Base-by-base conservation (phyloP, 2,797 vertebrate species). In the Danio tinwini region DNA sequence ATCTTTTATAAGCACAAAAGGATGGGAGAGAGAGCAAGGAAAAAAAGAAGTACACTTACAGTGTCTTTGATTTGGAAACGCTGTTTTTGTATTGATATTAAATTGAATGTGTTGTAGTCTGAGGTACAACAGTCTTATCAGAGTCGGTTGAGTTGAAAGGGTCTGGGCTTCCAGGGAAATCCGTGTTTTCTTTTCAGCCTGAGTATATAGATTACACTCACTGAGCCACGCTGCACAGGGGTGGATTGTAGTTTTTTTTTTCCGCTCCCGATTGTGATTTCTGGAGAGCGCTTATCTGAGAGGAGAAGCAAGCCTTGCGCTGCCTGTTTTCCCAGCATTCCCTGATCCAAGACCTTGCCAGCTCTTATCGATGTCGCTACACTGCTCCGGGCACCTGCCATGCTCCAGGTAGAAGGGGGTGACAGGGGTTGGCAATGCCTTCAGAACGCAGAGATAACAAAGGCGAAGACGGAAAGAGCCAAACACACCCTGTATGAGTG, bases 211-310 rank as follows among this genome's bases (percentile, higher is more conserved):
- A 88, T 87, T 88, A 81, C 86, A 84, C 79, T 81, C 80, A 76
- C 77, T 67, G 72, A 78, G 72, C 67, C 75, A 69, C 67, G 69
- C 78, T 79, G 70, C 67, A 82, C 49, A 59, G 74, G 74, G 74
- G 80, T 81, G 81, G 72, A 80, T 83, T 86, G 85, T 81, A 86
- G 49, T 29, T 85, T 88, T 86, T 84, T 65, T 80, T 81, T 58
- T 44, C 21, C 16, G 37, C 72, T 73, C 82, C 78, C 81, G 85
- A 85, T 85, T 87, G 88, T 86, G 85, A 87, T 88, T 88, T 88
- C 81, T 76, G 80, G 76, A 87, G 80, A 83, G 85, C 81, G 83
- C 84, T 89, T 90, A 90, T 91, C 89, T 14, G 47, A 87, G 76
- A 64, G 62, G 11, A 67, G 64, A 69, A 70, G 56, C 74, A 81